A percentile compares a stretch with the other conserved stretches of the same genome.
phyloP scores from a whole-genome alignment of 2,888 invertebrate species.

The Myopa tessellatipennis region DNA sequence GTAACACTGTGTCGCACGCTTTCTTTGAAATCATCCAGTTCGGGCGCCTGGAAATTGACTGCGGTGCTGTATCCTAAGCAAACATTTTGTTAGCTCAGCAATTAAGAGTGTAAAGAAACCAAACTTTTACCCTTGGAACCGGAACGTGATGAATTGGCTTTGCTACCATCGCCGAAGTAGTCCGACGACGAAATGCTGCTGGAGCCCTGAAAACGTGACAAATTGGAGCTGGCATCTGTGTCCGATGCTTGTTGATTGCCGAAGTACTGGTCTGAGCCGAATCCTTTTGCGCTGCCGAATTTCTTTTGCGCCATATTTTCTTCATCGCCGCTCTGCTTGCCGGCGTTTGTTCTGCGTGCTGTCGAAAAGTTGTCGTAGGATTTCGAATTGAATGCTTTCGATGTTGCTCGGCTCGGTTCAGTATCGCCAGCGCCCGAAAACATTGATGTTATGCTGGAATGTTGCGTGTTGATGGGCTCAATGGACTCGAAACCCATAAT shows the following conservation, averaged over 20 bases:
- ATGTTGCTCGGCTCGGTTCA: constrained; percentile 49
- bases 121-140: constrained; percentile 50
- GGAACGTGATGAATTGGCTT: constrained; percentile 59
- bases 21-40: constrained; percentile 96
- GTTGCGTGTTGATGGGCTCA: constrained; percentile 64
- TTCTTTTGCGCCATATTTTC: constrained; percentile 91
- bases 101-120: neutral
- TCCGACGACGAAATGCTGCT: constrained; percentile 96
- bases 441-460: constrained; percentile 66
- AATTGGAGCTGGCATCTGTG: constrained; percentile 71
- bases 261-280: constrained; percentile 97
- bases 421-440: constrained; percentile 56
- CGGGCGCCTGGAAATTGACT: constrained; percentile 73
- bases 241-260: constrained; percentile 72
- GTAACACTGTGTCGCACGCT: constrained; percentile 97
- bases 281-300: constrained; percentile 96
- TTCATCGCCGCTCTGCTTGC: constrained; percentile 54
- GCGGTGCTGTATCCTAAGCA: constrained; percentile 57
- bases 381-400: constrained; percentile 34
- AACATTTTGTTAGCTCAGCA: neutral
- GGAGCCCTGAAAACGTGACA: constrained; percentile 89
- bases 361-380: constrained; percentile 44
- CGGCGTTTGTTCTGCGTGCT: constrained; percentile 46
- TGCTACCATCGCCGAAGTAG: constrained; percentile 80
- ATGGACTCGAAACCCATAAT: constrained; percentile 66